Evolutionary conservation across 2,797 vertebrate species (phyloP), one percentile per base, ranked within the genome.

Genomic region (Pygocentrus nattereri): DNA sequence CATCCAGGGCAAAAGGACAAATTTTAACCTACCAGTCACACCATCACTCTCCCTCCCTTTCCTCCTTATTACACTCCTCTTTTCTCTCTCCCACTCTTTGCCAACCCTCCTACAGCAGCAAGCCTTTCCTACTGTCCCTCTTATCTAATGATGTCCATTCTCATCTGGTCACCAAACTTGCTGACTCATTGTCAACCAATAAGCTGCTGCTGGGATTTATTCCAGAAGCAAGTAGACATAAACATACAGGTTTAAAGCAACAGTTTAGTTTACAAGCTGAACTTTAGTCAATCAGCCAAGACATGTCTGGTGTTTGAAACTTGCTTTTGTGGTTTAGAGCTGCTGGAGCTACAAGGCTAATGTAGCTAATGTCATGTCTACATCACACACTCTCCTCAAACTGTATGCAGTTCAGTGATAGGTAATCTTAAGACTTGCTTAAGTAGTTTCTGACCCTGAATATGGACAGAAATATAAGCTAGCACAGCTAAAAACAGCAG

Each of bases 31-130:
- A 23, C 59, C 70, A 78, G 52, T 74, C 61, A 59, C 68, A 25
- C 27, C 6, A 38, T 25, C 34, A 4, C 71, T 73, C 64, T 72
- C 65, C 79, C 82, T 47, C 79, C 82, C 47, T 70, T 58, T 75
- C 30, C 77, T 75, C 65, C 30, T 61, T 62, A 77, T 62, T 34
- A 78, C 54, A 58, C 54, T 58, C 54, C 54, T 58, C 54, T 54
- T 54, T 58, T 58, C 10, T 59, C 58, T 25, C 58, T 74, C 31
- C 27, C 47, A 69, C 34, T 30, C 61, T 41, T 68, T 21, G 25
- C 56, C 44, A 68, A 27, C 34, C 49, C 62, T 74, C 71, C 44
- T 65, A 54, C 59, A 59, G 68, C 69, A 62, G 64, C 71, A 75
- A 38, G 56, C 54, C 18, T 30, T 21, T 59, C 27, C 69, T 74